Evolutionary conservation across 1,140 invertebrate genomes (phyloP).

Genomic region (Tribolium madens): DNA sequence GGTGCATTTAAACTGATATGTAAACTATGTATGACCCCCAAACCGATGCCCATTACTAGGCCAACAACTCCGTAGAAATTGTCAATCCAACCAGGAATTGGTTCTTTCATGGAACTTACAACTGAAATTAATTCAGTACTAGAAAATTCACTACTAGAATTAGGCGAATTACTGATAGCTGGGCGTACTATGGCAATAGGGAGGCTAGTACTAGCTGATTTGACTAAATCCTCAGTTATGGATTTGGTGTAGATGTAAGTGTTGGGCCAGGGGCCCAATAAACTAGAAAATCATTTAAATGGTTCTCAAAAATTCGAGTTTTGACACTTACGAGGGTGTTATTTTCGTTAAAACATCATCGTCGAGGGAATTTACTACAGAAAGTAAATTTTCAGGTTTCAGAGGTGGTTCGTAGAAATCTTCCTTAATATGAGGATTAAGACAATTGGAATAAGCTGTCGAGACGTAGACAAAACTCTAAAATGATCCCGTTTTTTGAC

Average conservation of each 20-base stretch:
- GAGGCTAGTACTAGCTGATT: conserved; percentile 67
- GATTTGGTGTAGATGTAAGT: conserved; percentile 75
- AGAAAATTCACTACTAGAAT: neutral
- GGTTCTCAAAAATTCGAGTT: neutral
- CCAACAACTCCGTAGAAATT: conserved; percentile 84
- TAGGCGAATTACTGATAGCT: conserved; percentile 69
- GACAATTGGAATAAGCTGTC: conserved; percentile 75
- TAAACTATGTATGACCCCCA: conserved; percentile 77
- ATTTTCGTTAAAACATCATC: conserved; percentile 63
- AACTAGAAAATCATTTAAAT: conserved; percentile 49
- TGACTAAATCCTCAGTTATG: conserved; percentile 71
- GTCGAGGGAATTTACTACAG: conserved; percentile 64
- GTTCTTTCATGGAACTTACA: conserved; percentile 79
- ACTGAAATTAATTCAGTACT: conserved; percentile 66
- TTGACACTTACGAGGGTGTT: conserved; percentile 64
- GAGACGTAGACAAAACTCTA: conserved; percentile 65
- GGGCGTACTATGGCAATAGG: conserved; percentile 73
- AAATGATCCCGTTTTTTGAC: neutral
- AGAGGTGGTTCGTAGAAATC: conserved; percentile 67
- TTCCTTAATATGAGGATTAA: conserved; percentile 61
- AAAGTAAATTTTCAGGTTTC: conserved; percentile 64
- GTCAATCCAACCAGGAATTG: conserved; percentile 81
- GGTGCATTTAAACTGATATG: conserved; percentile 69
- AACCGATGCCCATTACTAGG: conserved; percentile 68
- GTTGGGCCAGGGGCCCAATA: conserved; percentile 72